Conservation (phyloP, 2,113 vertebrate genomes). For the Tapirus terrestris region DNA sequence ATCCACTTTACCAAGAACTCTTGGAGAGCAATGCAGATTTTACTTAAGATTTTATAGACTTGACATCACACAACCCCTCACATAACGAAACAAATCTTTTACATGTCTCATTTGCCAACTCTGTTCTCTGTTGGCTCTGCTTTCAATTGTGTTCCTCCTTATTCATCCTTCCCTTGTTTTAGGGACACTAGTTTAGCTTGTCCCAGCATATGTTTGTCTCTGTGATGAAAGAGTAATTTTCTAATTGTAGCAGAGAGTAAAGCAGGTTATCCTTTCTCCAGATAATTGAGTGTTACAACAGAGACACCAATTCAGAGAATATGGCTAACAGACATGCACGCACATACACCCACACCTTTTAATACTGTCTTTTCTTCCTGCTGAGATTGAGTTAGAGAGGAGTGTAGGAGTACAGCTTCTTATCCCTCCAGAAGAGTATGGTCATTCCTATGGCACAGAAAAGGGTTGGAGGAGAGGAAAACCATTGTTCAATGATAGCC, state of each 20-base stretch:
- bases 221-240: not conserved
- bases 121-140: not conserved
- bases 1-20: not conserved
- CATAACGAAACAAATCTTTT: not conserved
- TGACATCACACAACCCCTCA: not conserved
- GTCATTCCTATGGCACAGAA: not conserved
- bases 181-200: not conserved
- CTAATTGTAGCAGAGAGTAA: not conserved
- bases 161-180: not conserved
- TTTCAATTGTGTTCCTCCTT: not conserved
- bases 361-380: not conserved
- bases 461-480: not conserved
- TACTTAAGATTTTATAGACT: not conserved
- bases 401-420: not conserved
- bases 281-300: not conserved
- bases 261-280: not conserved
- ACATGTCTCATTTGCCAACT: not conserved
- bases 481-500: not conserved
- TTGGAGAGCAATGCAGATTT: not conserved
- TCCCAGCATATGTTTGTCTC: not conserved
- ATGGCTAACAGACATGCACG: too few relatives aligned
- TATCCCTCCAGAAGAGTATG: not conserved
- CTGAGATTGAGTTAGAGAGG: not conserved
- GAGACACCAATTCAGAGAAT: not conserved
- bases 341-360: not conserved